Conservation (phyloP, 2,797 vertebrate species). For the Carcharodon carcharias region DNA sequence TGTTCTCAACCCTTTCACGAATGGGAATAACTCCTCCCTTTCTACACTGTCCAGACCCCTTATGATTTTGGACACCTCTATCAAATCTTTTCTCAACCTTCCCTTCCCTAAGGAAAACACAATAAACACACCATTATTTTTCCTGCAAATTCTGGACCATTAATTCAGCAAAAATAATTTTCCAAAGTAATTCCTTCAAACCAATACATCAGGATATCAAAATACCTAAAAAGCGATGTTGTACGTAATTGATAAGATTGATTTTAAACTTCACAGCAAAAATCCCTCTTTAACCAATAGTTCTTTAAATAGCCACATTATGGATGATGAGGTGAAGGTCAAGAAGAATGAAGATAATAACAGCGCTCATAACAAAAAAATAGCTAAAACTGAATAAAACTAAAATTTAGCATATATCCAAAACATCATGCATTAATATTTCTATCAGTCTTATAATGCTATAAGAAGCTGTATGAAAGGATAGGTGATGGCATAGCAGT, state of each 20-base stretch:
- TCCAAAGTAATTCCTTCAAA: not conserved
- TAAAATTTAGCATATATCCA: not conserved
- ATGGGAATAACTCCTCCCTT: no score
- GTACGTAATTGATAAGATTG: not conserved
- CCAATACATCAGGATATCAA: not conserved
- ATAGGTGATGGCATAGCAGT: no score
- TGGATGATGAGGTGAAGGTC: not conserved
- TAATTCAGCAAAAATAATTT: not conserved
- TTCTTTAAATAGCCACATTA: not conserved
- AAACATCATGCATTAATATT: not conserved
- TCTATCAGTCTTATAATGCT: no score
- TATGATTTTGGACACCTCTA: no score
- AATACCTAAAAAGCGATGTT: not conserved
- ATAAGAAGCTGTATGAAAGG: no score
- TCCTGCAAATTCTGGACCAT: not conserved
- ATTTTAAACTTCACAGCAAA: not conserved
- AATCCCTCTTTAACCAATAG: not conserved
- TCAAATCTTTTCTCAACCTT: no score
- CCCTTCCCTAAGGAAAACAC: no score
- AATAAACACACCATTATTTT: not conserved
- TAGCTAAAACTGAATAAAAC: not conserved
- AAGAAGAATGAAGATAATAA: not conserved
- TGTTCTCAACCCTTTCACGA: no score
- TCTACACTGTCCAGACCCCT: no score
- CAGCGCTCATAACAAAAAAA: not conserved